Evolutionary conservation across 2,888 invertebrate species (phyloP), one percentile per base, ranked within the genome.

Genomic region (Lathronympha strigana): DNA sequence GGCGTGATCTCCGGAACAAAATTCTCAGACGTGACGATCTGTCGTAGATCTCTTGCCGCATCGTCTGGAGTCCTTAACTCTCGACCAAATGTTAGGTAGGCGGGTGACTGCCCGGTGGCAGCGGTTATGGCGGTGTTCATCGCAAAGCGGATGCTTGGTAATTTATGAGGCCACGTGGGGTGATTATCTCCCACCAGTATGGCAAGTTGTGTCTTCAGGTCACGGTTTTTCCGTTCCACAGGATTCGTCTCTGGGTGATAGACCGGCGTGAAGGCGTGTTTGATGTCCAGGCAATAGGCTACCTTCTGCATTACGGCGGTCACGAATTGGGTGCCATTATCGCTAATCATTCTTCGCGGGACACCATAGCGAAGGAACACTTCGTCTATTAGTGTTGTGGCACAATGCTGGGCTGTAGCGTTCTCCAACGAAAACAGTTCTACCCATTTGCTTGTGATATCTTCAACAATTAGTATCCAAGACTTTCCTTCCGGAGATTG

Each of bases 261-360:
- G 1, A 77, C 38, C 0, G 76, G 76, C 0, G 69, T 74, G n/a
- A 74, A 71, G 0, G 38, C 33, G 38, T 81, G 79, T 11, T 71
- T 67, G 1, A 82, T 75, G 0, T 67, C 68, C 1, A 83, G 51
- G 45, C 73, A 74, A 33, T 70, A 73, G 1, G 70, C 64, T 17
- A 78, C 67, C 51, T 82, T 73, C 64, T 82, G 82, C 79, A 81
- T 81, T 0, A 77, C 67, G 1, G 55, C 71, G n/a, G n/a, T n/a
- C n/a, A n/a, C n/a, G n/a, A n/a, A n/a, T n/a, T n/a, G n/a, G n/a
- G n/a, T n/a, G n/a, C 81, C 83, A 66, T 83, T 83, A 62, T 85
- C 81, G 28, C 72, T 73, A n/a, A n/a, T n/a, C n/a, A n/a, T n/a
- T n/a, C n/a, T n/a, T n/a, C n/a, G n/a, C n/a, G n/a, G n/a, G n/a